Percentiles rank a stretch among this genome's conserved stretches.
Conservation (phyloP, 2,888 invertebrate genomes). For the Rhingia rostrata region DNA sequence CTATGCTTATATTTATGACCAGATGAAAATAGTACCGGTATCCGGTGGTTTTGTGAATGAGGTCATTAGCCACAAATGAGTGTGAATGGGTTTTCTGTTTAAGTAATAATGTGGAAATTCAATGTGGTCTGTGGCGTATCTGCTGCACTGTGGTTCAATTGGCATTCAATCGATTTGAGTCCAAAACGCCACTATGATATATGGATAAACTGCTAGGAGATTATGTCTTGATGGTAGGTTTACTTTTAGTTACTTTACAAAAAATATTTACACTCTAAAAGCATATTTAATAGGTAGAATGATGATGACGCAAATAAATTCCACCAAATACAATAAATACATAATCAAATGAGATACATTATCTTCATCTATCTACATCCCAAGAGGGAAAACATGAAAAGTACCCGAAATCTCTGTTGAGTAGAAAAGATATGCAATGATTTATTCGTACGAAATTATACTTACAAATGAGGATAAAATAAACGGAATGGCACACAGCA, state of each 20-base stretch:
- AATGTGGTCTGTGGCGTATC: slow-evolving; percentile 7
- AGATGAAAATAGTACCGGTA: slow-evolving; percentile 29
- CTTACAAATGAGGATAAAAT: slow-evolving; percentile 12
- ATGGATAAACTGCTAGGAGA: not conserved
- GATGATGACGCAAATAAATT: not conserved
- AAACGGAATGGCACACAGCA: not conserved
- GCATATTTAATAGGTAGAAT: not conserved
- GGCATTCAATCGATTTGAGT: slow-evolving; percentile 11
- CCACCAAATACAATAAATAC: not conserved
- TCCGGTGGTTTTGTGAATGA: slow-evolving; percentile 22
- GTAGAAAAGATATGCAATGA: slow-evolving; percentile 28
- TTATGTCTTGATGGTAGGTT: too few relatives aligned
- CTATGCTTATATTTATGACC: slow-evolving; percentile 8
- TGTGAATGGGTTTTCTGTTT: slow-evolving; percentile 42
- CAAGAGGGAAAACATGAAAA: slow-evolving; percentile 11
- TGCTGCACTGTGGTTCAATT: slow-evolving; percentile 3
- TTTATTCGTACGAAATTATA: slow-evolving; percentile 25
- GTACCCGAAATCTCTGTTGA: slow-evolving; percentile 25
- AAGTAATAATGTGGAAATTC: slow-evolving; percentile 31
- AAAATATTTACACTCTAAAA: too few relatives aligned
- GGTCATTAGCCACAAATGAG: slow-evolving; percentile 28
- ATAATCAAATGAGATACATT: slow-evolving; percentile 31
- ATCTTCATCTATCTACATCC: slow-evolving; percentile 9
- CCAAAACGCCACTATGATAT: not conserved
- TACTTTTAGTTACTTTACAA: too few relatives aligned